Conservation (phyloP, 2,888 invertebrate genomes). For the Malacosoma neustria region DNA sequence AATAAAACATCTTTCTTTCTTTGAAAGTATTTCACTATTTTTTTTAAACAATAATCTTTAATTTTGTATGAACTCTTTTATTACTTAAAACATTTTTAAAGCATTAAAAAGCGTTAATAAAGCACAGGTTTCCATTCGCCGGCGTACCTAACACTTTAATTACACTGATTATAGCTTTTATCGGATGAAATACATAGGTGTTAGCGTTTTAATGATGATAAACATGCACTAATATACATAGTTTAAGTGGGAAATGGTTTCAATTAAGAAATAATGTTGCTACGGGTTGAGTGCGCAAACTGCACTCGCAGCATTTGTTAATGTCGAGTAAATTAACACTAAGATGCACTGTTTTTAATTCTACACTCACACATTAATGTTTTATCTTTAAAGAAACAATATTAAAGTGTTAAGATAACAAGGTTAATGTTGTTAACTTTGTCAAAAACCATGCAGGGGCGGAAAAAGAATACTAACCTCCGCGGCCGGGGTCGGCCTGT, state of each 20-base stretch:
- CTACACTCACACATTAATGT: not conserved
- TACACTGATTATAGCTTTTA: not conserved
- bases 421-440: too few relatives aligned
- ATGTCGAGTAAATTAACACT: not conserved
- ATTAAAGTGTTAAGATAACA: too few relatives aligned
- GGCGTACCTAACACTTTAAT: not conserved
- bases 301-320: not conserved
- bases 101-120: not conserved
- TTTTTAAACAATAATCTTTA: too few relatives aligned
- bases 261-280: conserved; percentile 33
- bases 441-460: too few relatives aligned
- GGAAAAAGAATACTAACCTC: too few relatives aligned
- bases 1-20: too few relatives aligned
- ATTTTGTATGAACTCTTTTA: too few relatives aligned
- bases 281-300: not conserved
- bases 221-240: not conserved
- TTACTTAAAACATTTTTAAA: too few relatives aligned
- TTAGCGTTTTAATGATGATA: not conserved
- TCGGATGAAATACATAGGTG: not conserved
- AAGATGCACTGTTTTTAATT: not conserved
- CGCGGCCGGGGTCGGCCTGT: too few relatives aligned
- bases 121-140: not conserved
- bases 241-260: conserved; percentile 25
- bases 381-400: not conserved
- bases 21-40: too few relatives aligned